A percentile compares a stretch with the other conserved stretches of the same genome.
phyloP scores from a whole-genome alignment of 1,140 invertebrate genomes.

The Heliconius melpomene region DNA sequence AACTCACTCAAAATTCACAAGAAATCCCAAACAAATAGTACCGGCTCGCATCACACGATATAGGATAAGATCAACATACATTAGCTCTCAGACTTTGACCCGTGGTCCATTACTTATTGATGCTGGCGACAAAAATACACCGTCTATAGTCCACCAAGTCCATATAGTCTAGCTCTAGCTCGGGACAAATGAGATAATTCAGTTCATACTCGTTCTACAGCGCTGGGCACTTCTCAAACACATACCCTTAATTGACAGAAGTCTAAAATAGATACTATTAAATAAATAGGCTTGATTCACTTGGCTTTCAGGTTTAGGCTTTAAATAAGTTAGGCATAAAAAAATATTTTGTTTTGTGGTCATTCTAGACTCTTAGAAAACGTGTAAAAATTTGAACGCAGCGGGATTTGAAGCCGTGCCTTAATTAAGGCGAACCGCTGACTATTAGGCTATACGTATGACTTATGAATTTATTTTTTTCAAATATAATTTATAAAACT shows the following conservation, averaged over 20 bases:
- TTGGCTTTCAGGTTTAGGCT: background rate
- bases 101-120: constrained; percentile 71
- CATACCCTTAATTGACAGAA: background rate
- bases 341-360: no score
- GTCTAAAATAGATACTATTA: background rate
- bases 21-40: constrained; percentile 40
- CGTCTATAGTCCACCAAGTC: constrained; percentile 28
- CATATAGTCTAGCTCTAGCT: constrained; percentile 4
- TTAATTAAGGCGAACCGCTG: no score
- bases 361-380: no score
- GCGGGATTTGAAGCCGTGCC: no score
- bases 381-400: no score
- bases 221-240: constrained; percentile 15
- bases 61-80: constrained; percentile 71
- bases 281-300: background rate
- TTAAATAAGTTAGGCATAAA: background rate
- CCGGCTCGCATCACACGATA: constrained; percentile 46
- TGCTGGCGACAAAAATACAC: constrained; percentile 68
- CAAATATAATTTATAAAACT: no score
- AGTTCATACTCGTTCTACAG: constrained; percentile 23
- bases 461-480: no score
- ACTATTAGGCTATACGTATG: no score
- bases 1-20: background rate
- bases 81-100: constrained; percentile 72
- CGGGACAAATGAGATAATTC: constrained; percentile 38